A percentile compares a stretch with the other conserved stretches of the same genome.
phyloP scores from a whole-genome alignment of 2,888 invertebrate genomes.

The Patella pellucida region DNA sequence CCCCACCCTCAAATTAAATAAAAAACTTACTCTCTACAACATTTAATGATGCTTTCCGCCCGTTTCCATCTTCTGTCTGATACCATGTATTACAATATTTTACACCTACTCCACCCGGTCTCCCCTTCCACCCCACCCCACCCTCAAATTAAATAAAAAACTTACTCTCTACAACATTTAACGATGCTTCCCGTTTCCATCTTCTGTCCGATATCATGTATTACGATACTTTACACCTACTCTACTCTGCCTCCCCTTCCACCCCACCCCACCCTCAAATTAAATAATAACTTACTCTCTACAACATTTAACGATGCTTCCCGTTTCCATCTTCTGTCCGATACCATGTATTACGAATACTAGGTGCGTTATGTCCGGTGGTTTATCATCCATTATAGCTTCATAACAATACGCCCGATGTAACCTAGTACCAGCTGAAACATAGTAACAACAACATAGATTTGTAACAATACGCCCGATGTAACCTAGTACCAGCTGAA shows the following conservation, averaged over 20 bases:
- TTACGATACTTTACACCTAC: too few species aligned
- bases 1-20: too few species aligned
- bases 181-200: too few species aligned
- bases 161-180: too few species aligned
- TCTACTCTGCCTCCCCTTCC: too few species aligned
- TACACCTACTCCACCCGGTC: too few species aligned
- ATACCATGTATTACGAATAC: constrained; percentile 83
- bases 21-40: constrained; percentile 69
- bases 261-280: too few species aligned
- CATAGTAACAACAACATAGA: constrained; percentile 66
- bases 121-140: too few species aligned
- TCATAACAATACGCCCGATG: constrained; percentile 76
- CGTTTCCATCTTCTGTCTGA: constrained; percentile 80
- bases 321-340: constrained; percentile 80
- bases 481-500: constrained; percentile 74
- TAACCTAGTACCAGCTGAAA: constrained; percentile 74
- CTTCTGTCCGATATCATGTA: too few species aligned
- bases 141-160: too few species aligned
- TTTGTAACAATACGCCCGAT: constrained; percentile 75
- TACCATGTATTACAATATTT: constrained; percentile 78
- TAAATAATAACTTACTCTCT: constrained; percentile 59
- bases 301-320: constrained; percentile 77
- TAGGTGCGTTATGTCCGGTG: constrained; percentile 78
- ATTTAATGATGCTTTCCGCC: constrained; percentile 78
- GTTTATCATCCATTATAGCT: constrained; percentile 76